These are phyloP conservation scores for Yponomeuta cagnagella DNA, from an alignment of 2,888 invertebrate genomes.

Conservation along the genomic window DNA sequence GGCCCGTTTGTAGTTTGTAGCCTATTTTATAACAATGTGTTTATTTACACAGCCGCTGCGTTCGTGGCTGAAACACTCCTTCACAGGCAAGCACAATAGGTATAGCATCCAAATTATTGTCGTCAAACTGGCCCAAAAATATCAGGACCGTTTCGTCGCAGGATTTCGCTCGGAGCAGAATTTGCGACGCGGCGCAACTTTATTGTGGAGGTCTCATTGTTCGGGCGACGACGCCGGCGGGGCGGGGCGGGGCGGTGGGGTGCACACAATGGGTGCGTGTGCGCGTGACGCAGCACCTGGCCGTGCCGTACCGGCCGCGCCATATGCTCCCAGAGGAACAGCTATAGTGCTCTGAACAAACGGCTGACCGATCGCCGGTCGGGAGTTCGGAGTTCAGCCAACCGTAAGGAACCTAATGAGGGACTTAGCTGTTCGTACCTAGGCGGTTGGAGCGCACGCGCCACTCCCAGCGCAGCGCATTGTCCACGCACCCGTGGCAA, in stretches of 20 bases:
- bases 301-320: constrained; percentile 63
- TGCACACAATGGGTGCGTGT: constrained; percentile 59
- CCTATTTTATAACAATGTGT: not conserved
- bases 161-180: constrained; percentile 15
- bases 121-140: not conserved
- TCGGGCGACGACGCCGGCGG: constrained; percentile 36
- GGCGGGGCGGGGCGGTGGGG: constrained; percentile 20
- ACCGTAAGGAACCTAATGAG: not conserved
- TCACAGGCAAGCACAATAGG: not conserved
- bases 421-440: not conserved
- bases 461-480: not conserved
- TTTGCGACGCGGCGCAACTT: constrained; percentile 20
- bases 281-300: constrained; percentile 74
- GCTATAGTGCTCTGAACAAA: constrained; percentile 18
- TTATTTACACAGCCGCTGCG: not conserved
- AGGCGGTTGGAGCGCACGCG: constrained; percentile 4
- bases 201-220: constrained; percentile 46
- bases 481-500: constrained; percentile 12
- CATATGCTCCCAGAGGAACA: constrained; percentile 50
- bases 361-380: constrained; percentile 22
- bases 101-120: not conserved
- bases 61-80: not conserved
- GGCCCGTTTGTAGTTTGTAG: not conserved
- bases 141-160: constrained; percentile 6
- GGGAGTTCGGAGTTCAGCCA: constrained; percentile 7